Evolutionary conservation across 2,888 invertebrate genomes (phyloP).

Genomic region (Dasysyrphus albostriatus): DNA sequence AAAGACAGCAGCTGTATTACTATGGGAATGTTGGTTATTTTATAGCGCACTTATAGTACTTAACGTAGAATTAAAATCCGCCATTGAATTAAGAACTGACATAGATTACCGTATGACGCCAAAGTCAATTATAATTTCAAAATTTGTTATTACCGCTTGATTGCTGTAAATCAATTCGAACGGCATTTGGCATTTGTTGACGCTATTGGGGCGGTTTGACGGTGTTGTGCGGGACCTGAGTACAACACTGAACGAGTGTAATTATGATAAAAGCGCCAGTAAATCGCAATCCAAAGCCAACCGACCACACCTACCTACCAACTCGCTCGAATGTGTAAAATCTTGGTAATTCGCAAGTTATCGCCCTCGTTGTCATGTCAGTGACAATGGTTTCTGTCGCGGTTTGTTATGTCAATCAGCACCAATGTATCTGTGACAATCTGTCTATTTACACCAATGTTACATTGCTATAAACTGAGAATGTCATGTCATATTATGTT

Average conservation of each 20-base stretch:
- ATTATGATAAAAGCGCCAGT: conserved; percentile 67
- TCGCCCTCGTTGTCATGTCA: conserved; percentile 72
- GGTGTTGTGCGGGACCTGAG: neutral
- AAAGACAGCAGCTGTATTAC: conserved; percentile 37
- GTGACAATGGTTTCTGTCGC: conserved; percentile 65
- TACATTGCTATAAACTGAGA: conserved; percentile 17
- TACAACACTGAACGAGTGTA: neutral
- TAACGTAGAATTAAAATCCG: conserved; percentile 49
- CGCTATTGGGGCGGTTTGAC: neutral
- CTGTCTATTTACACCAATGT: conserved; percentile 48
- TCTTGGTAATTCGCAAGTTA: conserved; percentile 68
- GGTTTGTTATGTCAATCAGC: conserved; percentile 70
- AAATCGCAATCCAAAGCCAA: conserved; percentile 39
- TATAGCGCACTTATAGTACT: conserved; percentile 31
- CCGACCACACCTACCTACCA: conserved; percentile 63
- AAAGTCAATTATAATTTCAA: conserved; percentile 69
- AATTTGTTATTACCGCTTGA: conserved; percentile 52
- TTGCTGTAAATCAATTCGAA: conserved; percentile 61
- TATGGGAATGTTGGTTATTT: conserved; percentile 17
- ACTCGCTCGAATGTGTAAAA: conserved; percentile 46
- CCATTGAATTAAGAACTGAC: conserved; percentile 57
- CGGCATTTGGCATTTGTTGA: conserved; percentile 31
- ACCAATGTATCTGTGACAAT: conserved; percentile 49
- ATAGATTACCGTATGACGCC: conserved; percentile 39
- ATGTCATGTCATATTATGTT: conserved; percentile 36